Evolutionary conservation across 2,113 vertebrate genomes (phyloP).

Genomic region (Cinclus cinclus): DNA sequence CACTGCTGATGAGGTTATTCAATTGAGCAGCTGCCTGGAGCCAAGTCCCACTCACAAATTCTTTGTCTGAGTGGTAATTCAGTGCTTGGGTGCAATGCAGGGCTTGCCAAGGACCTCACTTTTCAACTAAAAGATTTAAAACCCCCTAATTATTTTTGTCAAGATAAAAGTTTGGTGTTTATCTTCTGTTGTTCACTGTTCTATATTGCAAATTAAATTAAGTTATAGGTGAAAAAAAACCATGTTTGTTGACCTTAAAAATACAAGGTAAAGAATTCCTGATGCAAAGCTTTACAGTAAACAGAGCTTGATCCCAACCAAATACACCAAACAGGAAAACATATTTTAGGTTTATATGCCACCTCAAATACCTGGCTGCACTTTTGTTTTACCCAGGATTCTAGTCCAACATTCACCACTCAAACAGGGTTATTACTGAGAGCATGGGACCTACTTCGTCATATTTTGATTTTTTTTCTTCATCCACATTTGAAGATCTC

Average conservation of each 20-base stretch:
- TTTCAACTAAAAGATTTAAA: background rate
- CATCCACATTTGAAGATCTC: background rate
- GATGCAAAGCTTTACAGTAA: background rate
- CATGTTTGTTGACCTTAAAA: background rate
- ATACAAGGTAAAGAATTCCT: background rate
- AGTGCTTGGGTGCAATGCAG: background rate
- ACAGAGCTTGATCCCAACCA: fast-evolving
- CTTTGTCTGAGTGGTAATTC: background rate
- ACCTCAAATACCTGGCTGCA: background rate
- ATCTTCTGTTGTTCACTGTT: background rate
- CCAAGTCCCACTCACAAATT: background rate
- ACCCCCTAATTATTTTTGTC: background rate
- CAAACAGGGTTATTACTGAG: background rate
- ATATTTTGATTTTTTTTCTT: background rate
- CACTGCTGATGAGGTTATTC: background rate
- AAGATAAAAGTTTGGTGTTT: background rate
- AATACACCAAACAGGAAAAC: fast-evolving
- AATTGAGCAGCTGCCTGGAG: background rate
- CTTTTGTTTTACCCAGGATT: background rate
- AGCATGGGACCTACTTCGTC: background rate
- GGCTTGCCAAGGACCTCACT: background rate
- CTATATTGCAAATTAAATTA: background rate
- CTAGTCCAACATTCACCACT: fast-evolving
- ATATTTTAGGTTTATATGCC: background rate
- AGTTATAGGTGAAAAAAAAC: background rate